phyloP scores from a whole-genome alignment of 2,888 invertebrate genomes.

The Orchesella flavescens region DNA sequence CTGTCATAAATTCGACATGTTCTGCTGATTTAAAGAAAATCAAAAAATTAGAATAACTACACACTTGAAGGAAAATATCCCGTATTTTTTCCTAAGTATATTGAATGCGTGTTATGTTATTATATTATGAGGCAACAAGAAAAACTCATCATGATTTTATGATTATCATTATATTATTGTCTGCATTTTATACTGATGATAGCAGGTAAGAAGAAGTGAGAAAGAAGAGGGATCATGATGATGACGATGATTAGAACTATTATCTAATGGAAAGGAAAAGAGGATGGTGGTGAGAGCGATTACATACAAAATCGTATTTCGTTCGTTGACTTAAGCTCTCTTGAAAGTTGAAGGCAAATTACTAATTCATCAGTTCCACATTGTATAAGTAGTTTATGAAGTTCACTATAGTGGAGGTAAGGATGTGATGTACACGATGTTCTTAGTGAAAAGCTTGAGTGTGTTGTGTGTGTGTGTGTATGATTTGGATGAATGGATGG shows the following conservation, averaged over 20 bases:
- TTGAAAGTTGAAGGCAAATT: constrained; percentile 66
- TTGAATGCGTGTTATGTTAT: too few relatives aligned
- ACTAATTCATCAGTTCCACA: constrained; percentile 69
- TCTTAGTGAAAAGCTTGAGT: constrained; percentile 17
- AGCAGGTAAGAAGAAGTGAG: constrained; percentile 12
- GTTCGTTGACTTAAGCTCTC: constrained; percentile 40
- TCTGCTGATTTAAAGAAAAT: constrained; percentile 19
- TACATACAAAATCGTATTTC: constrained; percentile 21
- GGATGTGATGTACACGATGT: too few relatives aligned
- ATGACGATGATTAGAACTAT: constrained; percentile 35
- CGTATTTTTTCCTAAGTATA: neutral
- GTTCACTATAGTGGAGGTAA: constrained; percentile 2
- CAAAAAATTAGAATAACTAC: neutral
- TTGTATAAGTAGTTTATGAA: constrained; percentile 47
- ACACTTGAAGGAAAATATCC: neutral
- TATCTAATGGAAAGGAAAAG: constrained; percentile 26
- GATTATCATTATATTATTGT: constrained; percentile 36
- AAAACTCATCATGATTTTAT: constrained; percentile 50
- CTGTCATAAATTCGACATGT: constrained; percentile 51
- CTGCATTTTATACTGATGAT: constrained; percentile 25
- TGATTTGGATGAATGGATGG: constrained; percentile 31
- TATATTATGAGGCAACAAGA: neutral
- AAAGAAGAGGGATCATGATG: constrained; percentile 2
- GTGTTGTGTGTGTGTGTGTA: constrained; percentile 2
- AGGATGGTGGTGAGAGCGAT: constrained; percentile 50